phyloP scores from a whole-genome alignment of 2,888 invertebrate genomes.

The Didymodactylos carnosus region DNA sequence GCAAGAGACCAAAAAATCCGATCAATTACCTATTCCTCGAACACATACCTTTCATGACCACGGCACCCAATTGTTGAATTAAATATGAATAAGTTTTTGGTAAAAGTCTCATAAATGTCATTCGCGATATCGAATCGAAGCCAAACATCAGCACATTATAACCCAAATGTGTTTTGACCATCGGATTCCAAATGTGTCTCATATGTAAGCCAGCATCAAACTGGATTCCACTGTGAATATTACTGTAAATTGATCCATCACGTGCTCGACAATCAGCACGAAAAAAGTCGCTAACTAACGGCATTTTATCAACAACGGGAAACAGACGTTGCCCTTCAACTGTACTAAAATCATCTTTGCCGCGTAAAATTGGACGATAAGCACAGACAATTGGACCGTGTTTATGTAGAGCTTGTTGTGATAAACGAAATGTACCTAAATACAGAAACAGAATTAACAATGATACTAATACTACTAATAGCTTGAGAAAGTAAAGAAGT shows the following conservation, averaged over 20 bases:
- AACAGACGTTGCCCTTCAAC: conserved; percentile 18
- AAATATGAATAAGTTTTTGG: conserved; percentile 26
- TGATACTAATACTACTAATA: too few species aligned
- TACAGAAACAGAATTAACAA: too few species aligned
- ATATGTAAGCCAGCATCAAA: conserved; percentile 15
- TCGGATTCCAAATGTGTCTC: conserved; percentile 4
- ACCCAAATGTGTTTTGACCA: conserved; percentile 36
- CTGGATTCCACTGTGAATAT: conserved; percentile 45
- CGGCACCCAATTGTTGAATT: conserved; percentile 19
- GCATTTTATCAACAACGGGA: conserved; percentile 19
- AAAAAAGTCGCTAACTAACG: conserved; percentile 24
- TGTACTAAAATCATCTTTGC: conserved; percentile 19
- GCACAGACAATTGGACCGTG: conserved; percentile 38
- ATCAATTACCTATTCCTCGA: too few species aligned
- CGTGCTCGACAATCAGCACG: conserved; percentile 23
- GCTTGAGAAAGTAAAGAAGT: too few species aligned
- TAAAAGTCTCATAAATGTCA: conserved; percentile 34
- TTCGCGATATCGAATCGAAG: conserved; percentile 65
- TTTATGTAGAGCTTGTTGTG: conserved; percentile 34
- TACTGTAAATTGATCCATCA: conserved; percentile 42
- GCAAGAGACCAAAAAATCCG: too few species aligned
- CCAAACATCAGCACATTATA: conserved; percentile 63
- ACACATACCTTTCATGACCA: conserved; percentile 18
- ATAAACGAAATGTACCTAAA: conserved; percentile 39
- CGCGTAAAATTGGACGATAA: conserved; percentile 38